Evolutionary conservation across 2,888 invertebrate species (phyloP).

Genomic region (Bibio marci): DNA sequence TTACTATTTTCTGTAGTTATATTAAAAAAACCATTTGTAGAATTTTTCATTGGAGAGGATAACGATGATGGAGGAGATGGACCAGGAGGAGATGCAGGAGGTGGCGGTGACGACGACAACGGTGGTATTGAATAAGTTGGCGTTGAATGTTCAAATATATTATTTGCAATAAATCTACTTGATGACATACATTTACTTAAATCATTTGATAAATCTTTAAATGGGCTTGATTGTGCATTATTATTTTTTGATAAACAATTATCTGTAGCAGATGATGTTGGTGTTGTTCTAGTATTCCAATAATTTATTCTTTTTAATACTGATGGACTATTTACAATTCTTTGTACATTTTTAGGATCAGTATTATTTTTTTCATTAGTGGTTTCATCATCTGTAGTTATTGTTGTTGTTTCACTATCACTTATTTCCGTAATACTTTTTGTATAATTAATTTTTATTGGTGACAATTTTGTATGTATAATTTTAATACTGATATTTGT

Average conservation of each 20-base stretch:
- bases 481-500: conserved; percentile 11
- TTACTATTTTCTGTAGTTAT: neutral
- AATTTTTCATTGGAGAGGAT: too few species aligned
- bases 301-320: conserved; percentile 2
- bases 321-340: neutral
- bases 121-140: too few species aligned
- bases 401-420: neutral
- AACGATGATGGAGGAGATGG: too few species aligned
- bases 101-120: too few species aligned
- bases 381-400: neutral
- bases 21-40: neutral
- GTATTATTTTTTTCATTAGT: neutral
- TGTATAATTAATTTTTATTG: neutral
- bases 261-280: neutral
- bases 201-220: too few species aligned
- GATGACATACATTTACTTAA: too few species aligned
- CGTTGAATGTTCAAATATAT: too few species aligned
- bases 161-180: too few species aligned
- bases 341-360: too few species aligned
- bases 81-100: too few species aligned
- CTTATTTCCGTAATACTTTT: neutral
- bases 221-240: neutral
- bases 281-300: neutral
- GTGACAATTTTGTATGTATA: conserved; percentile 8
- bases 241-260: neutral